Base-by-base conservation (phyloP, 2,888 invertebrate species). In the Acleris holmiana region DNA sequence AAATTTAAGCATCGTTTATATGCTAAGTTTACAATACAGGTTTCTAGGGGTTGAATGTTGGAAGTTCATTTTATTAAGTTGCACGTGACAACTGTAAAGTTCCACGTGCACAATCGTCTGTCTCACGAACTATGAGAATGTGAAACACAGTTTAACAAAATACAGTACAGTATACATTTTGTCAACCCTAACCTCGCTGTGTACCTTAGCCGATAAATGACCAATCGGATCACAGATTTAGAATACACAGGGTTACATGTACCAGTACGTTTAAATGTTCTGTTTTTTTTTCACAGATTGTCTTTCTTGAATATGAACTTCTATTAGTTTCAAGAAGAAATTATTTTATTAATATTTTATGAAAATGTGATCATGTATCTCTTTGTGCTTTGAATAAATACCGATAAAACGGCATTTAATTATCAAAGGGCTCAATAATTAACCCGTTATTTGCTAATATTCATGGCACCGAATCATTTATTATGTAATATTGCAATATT, bases 231-330 rank as follows among this genome's bases (percentile, higher is more conserved):
- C 85, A 86, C 87, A 86, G 80, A 82, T 82, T 88, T 86, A 89
- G 86, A 87, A 82, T 83, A 84, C 84, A 90, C 90, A 90, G 90
- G 89, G 90, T 90, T 86, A 79, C 82, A 80, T 80, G 73, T 75
- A 80, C 77, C 76, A 81, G 71, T 65, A 73, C 76, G 76, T 74
- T 76, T 67, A 73, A 75, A 68, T 51, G 47, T 59, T 47, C 41
- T 47, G 73, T 62, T 69, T 73, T 75, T 61, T 69, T 73, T 75
- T 61, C 71, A 71, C 65, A 60, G 8, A 8, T 8, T 8, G 8
- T 8, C 29, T 29, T 29, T 29, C 29, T 29, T 29, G 8, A 29
- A 29, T 29, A 29, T 29, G 8, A 29, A 25, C 7, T 7, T 29
- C 29, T 29, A 2, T 8, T 7, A 7, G 25, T 29, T 29, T 29